Evolutionary conservation across 2,888 invertebrate species (phyloP).

Genomic region (Lepidocyrtoides sp.): DNA sequence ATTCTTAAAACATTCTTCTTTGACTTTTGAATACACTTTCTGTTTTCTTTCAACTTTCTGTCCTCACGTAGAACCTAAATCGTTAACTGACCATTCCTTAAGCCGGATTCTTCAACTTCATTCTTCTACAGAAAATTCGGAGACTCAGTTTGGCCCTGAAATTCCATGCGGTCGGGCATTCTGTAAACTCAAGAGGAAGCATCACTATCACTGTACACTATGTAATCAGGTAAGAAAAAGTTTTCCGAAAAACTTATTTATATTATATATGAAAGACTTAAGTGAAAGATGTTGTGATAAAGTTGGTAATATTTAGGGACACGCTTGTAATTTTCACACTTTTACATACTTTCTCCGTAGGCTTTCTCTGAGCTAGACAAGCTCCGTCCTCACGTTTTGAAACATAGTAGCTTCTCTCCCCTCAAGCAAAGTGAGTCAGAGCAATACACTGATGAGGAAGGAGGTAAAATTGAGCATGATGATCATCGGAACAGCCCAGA

Average conservation of each 20-base stretch:
- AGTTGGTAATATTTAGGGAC: too few species aligned
- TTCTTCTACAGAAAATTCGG: constrained; percentile 83
- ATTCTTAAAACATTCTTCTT: constrained; percentile 53
- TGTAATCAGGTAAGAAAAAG: constrained; percentile 90
- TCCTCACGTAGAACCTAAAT: constrained; percentile 83
- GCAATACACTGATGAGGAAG: constrained; percentile 81
- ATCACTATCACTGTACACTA: constrained; percentile 93
- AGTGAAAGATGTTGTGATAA: too few species aligned
- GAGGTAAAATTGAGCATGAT: constrained; percentile 64
- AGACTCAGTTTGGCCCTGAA: constrained; percentile 89
- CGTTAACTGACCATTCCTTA: constrained; percentile 85
- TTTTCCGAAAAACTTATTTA: too few species aligned
- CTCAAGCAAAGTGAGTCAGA: constrained; percentile 83
- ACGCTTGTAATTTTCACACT: neutral
- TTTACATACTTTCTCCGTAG: constrained; percentile 85
- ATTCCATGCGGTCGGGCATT: constrained; percentile 92
- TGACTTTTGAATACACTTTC: constrained; percentile 46
- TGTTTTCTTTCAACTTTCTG: constrained; percentile 60
- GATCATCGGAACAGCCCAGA: constrained; percentile 67
- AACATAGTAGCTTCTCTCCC: constrained; percentile 88
- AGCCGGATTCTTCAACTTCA: constrained; percentile 85
- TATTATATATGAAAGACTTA: too few species aligned
- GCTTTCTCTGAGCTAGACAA: constrained; percentile 92
- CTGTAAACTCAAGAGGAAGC: constrained; percentile 93
- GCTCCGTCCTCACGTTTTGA: constrained; percentile 90